Evolutionary conservation across 2,113 vertebrate genomes (phyloP), one percentile per base, ranked within the genome.

Genomic region (Myrmophylax atrothorax): DNA sequence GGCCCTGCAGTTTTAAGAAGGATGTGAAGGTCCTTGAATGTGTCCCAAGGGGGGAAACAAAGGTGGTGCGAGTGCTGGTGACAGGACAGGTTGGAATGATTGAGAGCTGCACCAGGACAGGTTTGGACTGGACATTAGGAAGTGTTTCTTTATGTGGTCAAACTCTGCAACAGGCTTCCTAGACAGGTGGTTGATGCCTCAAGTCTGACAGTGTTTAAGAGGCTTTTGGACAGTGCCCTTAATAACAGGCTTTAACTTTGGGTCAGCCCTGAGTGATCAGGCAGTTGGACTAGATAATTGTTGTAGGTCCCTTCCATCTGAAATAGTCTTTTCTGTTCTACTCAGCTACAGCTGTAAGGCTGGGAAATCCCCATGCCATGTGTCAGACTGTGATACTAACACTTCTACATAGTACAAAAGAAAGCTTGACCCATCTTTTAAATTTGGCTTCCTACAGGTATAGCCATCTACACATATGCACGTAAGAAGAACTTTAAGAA

Each of bases 81-180:
- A 44, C 1, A 53, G 38, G 18, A 23, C 1, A 0, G 0, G 0
- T 69, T 25, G 29, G 18, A 52, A n/a, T 33, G 14, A 6, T 38
- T 89, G 52, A 79, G 26, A 86, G 31, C 56, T 62, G 14, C 4
- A 7, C 7, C 12, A 11, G 3, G 4, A 3, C 5, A n/a, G 3
- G 25, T 50, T 84, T 20, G 40, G 18, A 18, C 18, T 63, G 38
- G n/a, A 44, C 24, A 29, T 84, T 5, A 37, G 38, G 20, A 53
- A 11, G 4, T 55, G 7, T 73, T 85, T 81, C 44, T 59, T 76
- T 60, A 46, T 5, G 7, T 59, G 58, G 50, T 59, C 37, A 59
- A 15, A 66, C 33, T n/a, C 44, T 62, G 37, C 4, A 74, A 79
- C 9, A 63, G 25, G 33, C 0, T 1, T 70, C 24, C 35, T 17